phyloP scores from a whole-genome alignment of 2,113 vertebrate species.

The Cepphus grylle region DNA sequence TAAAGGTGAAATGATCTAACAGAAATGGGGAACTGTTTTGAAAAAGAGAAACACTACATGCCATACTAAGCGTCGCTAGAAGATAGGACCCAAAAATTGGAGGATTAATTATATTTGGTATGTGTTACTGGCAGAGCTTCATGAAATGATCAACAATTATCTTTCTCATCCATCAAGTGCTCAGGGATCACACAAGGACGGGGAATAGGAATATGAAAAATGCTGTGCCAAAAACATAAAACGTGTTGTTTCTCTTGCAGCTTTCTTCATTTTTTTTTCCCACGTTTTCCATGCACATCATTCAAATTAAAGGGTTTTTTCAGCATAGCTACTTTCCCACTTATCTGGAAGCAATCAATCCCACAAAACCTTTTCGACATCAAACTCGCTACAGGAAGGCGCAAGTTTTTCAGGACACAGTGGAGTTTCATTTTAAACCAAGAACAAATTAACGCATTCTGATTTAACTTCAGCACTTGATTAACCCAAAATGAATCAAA shows the following conservation, averaged over 20 bases:
- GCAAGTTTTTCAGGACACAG: neutral
- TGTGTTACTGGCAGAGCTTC: slow-evolving; percentile 36
- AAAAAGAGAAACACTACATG: neutral
- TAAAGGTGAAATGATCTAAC: neutral
- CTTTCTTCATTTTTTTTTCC: neutral
- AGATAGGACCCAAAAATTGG: neutral
- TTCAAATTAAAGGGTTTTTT: neutral
- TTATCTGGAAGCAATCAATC: slow-evolving; percentile 44
- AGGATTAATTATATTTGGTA: slow-evolving; percentile 56
- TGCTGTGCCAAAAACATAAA: slow-evolving; percentile 14
- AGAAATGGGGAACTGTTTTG: neutral
- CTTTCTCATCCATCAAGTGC: slow-evolving; percentile 55
- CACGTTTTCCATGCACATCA: neutral
- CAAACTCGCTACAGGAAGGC: neutral
- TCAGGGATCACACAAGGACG: slow-evolving; percentile 49
- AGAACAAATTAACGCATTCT: neutral
- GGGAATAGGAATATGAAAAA: slow-evolving; percentile 21
- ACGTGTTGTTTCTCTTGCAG: neutral
- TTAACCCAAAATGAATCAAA: slow-evolving; percentile 47
- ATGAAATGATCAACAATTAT: slow-evolving; percentile 67
- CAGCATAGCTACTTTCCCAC: neutral
- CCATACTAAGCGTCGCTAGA: neutral
- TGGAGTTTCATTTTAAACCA: neutral
- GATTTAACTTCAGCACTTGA: slow-evolving; percentile 6
- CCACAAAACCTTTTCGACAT: slow-evolving; percentile 16